Percentiles rank a stretch among this genome's conserved stretches.
phyloP scores from a whole-genome alignment of 2,888 invertebrate genomes.

The Hololepta plana region DNA sequence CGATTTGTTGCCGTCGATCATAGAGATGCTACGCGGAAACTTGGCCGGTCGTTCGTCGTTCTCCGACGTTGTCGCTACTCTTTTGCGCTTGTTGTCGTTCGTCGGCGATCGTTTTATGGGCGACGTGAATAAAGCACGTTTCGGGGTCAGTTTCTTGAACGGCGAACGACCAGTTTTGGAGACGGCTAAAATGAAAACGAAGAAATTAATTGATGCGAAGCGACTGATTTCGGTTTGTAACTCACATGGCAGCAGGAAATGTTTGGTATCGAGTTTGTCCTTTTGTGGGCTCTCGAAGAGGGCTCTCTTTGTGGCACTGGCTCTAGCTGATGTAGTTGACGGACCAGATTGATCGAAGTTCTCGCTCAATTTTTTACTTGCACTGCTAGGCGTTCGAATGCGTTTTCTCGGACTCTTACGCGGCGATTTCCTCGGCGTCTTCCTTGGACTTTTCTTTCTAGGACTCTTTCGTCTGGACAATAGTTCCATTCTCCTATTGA shows the following conservation, averaged over 20 bases:
- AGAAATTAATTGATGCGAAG: too few relatives aligned
- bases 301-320: slow-evolving; percentile 39
- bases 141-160: slow-evolving; percentile 34
- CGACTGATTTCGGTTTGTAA: too few relatives aligned
- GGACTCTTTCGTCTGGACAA: slow-evolving; percentile 22
- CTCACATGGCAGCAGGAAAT: too few relatives aligned
- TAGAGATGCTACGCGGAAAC: too few relatives aligned
- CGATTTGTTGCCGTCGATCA: too few relatives aligned
- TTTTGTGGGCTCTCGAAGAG: slow-evolving; percentile 52
- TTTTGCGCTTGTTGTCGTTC: too few relatives aligned
- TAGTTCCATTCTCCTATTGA: slow-evolving; percentile 26
- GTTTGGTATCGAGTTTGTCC: too few relatives aligned
- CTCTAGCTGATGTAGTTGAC: slow-evolving; percentile 10
- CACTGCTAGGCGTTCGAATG: slow-evolving; percentile 37
- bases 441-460: slow-evolving; percentile 29
- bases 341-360: slow-evolving; percentile 13
- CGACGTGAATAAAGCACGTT: slow-evolving; percentile 45
- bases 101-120: too few relatives aligned
- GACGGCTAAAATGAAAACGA: too few relatives aligned
- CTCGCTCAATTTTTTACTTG: slow-evolving; percentile 33
- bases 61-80: too few relatives aligned
- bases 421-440: slow-evolving; percentile 30
- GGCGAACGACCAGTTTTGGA: slow-evolving; percentile 13
- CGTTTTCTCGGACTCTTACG: slow-evolving; percentile 36
- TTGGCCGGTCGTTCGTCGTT: too few relatives aligned